Base-by-base conservation (phyloP, 2,113 vertebrate genomes). In the Theristicus caerulescens region DNA sequence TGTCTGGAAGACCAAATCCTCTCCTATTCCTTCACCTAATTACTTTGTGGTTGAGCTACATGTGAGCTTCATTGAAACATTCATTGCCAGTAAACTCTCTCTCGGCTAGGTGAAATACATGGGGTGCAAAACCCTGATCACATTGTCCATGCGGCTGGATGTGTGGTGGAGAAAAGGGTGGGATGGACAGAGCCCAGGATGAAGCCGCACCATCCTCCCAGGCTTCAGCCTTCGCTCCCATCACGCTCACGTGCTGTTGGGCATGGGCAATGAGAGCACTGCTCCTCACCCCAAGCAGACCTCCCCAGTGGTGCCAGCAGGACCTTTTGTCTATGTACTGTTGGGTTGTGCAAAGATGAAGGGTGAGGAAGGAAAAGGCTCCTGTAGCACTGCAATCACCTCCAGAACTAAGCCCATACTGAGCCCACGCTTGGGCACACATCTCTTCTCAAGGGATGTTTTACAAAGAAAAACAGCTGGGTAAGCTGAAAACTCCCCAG, bases 371-470 rank as follows among this genome's bases (percentile, higher is more conserved):
- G 25, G 29, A 61, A 76, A 57, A 79, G 16, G 36, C 36, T 67
- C n/a, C 46, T 55, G 38, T 38, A 16, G 16, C n/a, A 46, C 36
- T 0, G 0, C 61, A 55, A 7, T 18, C 64, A 36, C 52, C 52
- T 82, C 76, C n/a, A 51, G 58, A 77, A 69, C 25, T 4, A 21
- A 81, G n/a, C 32, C n/a, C 24, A 1, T 26, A 22, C 51, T 2
- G 3, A 84, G 22, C 8, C 72, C 52, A 40, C 3, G 3, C 25
- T 52, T 4, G 16, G 16, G 13, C 54, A 25, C 1, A 5, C 13
- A 2, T 11, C 44, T 76, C 57, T 71, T 76, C 40, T 83, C 58
- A 34, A 47, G 71, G 62, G 34, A 34, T 0, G 1, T 36, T 80
- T 90, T 31, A 44, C 16, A 57, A 46, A 88, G 31, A 36, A 72